Base-by-base conservation (phyloP, 2,888 invertebrate genomes). In the Drosophila anomalata region DNA sequence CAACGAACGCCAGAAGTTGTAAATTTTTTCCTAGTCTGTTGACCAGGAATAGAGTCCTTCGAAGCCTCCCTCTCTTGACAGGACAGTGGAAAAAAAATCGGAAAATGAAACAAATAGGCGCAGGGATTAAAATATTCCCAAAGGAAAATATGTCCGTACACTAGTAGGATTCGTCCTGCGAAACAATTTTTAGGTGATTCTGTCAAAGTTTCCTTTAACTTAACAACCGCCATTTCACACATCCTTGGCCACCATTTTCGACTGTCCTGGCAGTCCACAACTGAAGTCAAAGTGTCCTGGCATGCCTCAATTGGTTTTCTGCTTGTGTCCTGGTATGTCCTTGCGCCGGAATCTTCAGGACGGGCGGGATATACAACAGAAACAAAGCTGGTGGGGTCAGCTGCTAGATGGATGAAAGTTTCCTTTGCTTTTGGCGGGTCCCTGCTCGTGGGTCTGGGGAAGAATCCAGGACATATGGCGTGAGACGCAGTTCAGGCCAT, bases 231-330 rank as follows among this genome's bases (percentile, higher is more conserved):
- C 22, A 53, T 22, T 50, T 48, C 17, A 36, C 36, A 36, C 36
- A 36, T 29, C 29, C 29, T 29, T 29, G 29, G 29, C 29, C 29
- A 9, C 29, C 29, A 29, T 29, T 29, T 29, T 29, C 29, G 29
- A 29, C 29, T 29, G 29, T 29, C 29, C 29, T 9, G 29, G 29
- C 29, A 29, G 29, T 9, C 29, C 29, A 0, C 22, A 51, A 68
- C 63, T 60, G 68, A 75, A 77, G 79, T 75, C 79, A 69, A 71
- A 82, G 77, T 79, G 77, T 79, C 56, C 69, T 52, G 63, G 54
- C 69, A 69, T 51, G 66, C 69, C 66, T 62, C 57, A 66, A 68
- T 77, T 68, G 61, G 63, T 72, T 60, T 54, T 31, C 52, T 47
- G 31, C 41, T 9, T 41, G 41, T 24, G 14, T 42, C 17, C 17